Percentiles rank a stretch among this genome's conserved stretches.
Evolutionary conservation across 2,797 vertebrate genomes (phyloP).

Genomic region (Poecilia gillii): DNA sequence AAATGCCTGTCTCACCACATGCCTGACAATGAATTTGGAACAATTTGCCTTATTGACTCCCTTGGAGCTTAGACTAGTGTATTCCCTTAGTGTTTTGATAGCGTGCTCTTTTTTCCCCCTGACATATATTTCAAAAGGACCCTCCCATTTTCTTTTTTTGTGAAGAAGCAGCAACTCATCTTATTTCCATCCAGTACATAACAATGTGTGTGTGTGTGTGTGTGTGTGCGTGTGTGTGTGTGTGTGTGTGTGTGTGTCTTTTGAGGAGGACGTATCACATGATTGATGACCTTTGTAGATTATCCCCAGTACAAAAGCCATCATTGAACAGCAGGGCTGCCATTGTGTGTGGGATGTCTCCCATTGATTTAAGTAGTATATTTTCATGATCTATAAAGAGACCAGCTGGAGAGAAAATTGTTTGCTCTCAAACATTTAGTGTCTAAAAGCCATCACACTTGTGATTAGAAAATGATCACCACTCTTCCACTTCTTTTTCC

Average conservation of each 20-base stretch:
- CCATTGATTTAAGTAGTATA: constrained; percentile 82
- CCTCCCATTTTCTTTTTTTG: constrained; percentile 25
- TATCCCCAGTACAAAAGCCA: constrained; percentile 79
- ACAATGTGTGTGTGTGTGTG: constrained; percentile 14
- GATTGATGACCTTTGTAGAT: constrained; percentile 82
- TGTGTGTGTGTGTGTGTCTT: constrained; percentile 11
- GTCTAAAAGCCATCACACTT: constrained; percentile 69
- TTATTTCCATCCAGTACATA: constrained; percentile 59
- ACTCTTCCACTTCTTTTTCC: constrained; percentile 53
- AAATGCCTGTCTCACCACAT: constrained; percentile 72
- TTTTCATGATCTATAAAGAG: constrained; percentile 84
- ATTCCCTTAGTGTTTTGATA: constrained; percentile 25
- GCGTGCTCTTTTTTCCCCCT: constrained; percentile 9
- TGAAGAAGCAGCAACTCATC: constrained; percentile 25
- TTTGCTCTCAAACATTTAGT: constrained; percentile 78
- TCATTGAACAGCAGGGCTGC: constrained; percentile 80
- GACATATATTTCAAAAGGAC: constrained; percentile 21
- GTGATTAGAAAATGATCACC: constrained; percentile 73
- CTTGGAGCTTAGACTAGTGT: constrained; percentile 45
- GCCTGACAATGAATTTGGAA: constrained; percentile 72
- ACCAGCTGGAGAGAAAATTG: constrained; percentile 80
- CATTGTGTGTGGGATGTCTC: constrained; percentile 80
- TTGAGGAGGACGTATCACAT: constrained; percentile 66
- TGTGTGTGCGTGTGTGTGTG: too few relatives aligned
- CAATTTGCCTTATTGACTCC: constrained; percentile 66